Evolutionary conservation across 2,113 vertebrate species (phyloP).

Genomic region (Onychostruthus taczanowskii): DNA sequence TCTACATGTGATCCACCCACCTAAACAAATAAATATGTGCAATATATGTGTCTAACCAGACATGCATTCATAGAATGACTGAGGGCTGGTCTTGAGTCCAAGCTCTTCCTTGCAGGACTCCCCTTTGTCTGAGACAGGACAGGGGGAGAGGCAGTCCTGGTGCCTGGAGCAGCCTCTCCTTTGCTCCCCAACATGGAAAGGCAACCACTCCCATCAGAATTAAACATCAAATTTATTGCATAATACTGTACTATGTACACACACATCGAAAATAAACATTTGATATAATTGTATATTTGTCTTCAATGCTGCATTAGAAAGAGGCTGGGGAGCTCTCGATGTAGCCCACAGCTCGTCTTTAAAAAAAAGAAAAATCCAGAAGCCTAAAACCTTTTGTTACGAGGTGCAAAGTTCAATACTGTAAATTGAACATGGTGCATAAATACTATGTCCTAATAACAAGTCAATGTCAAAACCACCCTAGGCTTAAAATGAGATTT

Average conservation of each 20-base stretch:
- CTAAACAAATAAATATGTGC: not conserved
- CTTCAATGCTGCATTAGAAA: constrained; percentile 73
- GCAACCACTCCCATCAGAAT: not conserved
- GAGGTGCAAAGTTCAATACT: constrained; percentile 49
- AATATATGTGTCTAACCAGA: not conserved
- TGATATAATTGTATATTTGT: constrained; percentile 67
- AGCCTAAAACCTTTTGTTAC: constrained; percentile 65
- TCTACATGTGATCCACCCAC: not conserved
- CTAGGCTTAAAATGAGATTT: constrained; percentile 66
- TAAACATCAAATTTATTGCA: constrained; percentile 79
- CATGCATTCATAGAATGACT: not conserved
- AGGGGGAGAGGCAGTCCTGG: fast-evolving
- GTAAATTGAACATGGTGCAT: constrained; percentile 58
- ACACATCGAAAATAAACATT: constrained; percentile 79
- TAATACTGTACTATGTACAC: constrained; percentile 75
- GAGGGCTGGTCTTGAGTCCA: not conserved
- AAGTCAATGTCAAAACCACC: constrained; percentile 60
- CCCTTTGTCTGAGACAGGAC: not conserved
- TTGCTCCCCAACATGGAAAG: not conserved
- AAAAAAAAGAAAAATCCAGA: constrained; percentile 8
- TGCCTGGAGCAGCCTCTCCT: not conserved
- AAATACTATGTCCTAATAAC: constrained; percentile 73
- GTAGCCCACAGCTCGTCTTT: constrained; percentile 61
- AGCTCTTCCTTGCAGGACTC: not conserved
- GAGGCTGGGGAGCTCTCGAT: constrained; percentile 61